Evolutionary conservation across 2,797 vertebrate species (phyloP).

Genomic region (Scyliorhinus canicula): DNA sequence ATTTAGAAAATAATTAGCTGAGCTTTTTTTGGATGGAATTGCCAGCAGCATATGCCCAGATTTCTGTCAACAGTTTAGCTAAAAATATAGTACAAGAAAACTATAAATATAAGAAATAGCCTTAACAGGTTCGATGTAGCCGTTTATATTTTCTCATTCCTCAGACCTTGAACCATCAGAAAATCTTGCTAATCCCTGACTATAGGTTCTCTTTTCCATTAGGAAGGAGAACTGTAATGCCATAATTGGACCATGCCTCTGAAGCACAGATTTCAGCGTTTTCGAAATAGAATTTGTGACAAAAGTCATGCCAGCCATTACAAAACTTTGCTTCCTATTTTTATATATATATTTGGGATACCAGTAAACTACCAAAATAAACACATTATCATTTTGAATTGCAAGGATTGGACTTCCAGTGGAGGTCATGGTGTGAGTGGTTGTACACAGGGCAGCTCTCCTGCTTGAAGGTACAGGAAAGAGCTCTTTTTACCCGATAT

Average conservation of each 20-base stretch:
- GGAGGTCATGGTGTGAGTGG: too few relatives aligned
- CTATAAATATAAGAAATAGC: neutral
- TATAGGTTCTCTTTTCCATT: neutral
- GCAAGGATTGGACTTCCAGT: too few relatives aligned
- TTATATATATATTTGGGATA: neutral
- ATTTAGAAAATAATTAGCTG: neutral
- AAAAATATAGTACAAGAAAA: neutral
- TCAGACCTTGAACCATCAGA: neutral
- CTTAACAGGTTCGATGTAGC: neutral
- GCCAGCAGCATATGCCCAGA: neutral
- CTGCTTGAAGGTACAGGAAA: too few relatives aligned
- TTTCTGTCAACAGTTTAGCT: slow-evolving; percentile 6
- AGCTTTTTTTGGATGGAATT: slow-evolving; percentile 5
- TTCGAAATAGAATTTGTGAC: neutral
- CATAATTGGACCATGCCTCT: neutral
- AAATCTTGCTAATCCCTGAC: slow-evolving; percentile 8
- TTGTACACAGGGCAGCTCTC: too few relatives aligned
- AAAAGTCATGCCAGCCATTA: neutral
- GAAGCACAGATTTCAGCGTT: neutral
- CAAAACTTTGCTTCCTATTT: neutral
- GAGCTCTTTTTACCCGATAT: too few relatives aligned
- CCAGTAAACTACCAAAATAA: neutral
- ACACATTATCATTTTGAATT: too few relatives aligned
- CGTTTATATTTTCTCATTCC: neutral
- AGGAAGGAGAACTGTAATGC: neutral